Conservation (phyloP, 2,113 vertebrate species). For the Megalops atlanticus region DNA sequence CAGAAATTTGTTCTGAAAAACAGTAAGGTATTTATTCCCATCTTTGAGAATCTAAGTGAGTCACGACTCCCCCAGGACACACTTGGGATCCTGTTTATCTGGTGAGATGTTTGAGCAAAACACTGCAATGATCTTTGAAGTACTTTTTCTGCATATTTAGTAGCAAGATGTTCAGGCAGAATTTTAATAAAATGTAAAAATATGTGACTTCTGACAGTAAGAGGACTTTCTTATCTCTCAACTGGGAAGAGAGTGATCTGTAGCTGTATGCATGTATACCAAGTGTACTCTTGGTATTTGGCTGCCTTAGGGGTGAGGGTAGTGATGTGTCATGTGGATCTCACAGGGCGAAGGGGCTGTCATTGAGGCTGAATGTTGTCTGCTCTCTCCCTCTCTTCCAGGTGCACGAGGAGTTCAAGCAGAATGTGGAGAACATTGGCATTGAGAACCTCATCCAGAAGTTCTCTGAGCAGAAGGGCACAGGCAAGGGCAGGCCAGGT, state of each 20-base stretch:
- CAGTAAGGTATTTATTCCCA: too few relatives aligned
- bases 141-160: too few relatives aligned
- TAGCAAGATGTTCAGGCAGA: too few relatives aligned
- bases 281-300: too few relatives aligned
- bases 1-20: background rate
- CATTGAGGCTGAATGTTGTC: background rate
- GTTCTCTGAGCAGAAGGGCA: slow-evolving; percentile 88
- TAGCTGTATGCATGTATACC: background rate
- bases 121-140: too few relatives aligned
- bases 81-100: too few relatives aligned
- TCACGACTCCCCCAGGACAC: too few relatives aligned
- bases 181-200: too few relatives aligned
- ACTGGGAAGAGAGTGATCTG: background rate
- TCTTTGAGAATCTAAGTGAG: too few relatives aligned
- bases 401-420: slow-evolving; percentile 96
- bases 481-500: slow-evolving; percentile 87
- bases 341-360: background rate
- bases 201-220: too few relatives aligned
- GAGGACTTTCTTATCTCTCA: too few relatives aligned
- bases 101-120: too few relatives aligned
- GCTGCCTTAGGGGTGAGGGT: background rate
- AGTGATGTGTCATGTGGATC: background rate
- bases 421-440: slow-evolving; percentile 92
- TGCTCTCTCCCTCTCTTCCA: slow-evolving; percentile 44
- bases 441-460: slow-evolving; percentile 84